Conservation (phyloP, 2,888 invertebrate species). For the Hemistola chrysoprasaria region DNA sequence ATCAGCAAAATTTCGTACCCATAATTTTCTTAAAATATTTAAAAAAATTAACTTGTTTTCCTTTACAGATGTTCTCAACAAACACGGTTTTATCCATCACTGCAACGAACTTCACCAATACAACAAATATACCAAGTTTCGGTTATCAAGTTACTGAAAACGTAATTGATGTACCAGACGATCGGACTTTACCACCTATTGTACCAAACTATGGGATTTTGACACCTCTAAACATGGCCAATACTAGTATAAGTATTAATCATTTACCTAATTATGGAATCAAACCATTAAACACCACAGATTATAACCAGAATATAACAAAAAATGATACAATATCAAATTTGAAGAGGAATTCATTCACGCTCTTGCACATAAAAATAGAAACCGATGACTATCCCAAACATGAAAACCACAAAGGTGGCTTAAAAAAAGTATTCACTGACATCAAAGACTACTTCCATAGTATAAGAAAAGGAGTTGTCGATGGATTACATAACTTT, state of each 20-base stretch:
- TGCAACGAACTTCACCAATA: no score
- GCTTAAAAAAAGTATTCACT: constrained; percentile 29
- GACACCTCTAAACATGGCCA: constrained; percentile 42
- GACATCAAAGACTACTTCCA: constrained; percentile 43
- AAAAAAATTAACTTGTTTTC: no score
- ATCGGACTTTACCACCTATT: constrained; percentile 41
- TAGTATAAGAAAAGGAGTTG: constrained; percentile 40
- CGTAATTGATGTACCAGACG: constrained; percentile 55
- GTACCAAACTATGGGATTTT: constrained; percentile 39
- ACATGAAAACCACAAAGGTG: constrained; percentile 7
- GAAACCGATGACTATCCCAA: constrained; percentile 1
- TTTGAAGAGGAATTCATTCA: constrained; percentile 18
- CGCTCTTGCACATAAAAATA: constrained; percentile 16
- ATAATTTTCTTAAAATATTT: no score
- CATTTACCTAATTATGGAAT: not conserved
- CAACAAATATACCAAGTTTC: constrained; percentile 6
- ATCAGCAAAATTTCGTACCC: no score
- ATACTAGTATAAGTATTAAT: constrained; percentile 16
- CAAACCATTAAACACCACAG: no score
- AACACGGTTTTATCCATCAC: no score
- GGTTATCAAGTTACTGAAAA: constrained; percentile 60
- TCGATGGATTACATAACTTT: constrained; percentile 42
- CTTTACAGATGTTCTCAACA: no score
- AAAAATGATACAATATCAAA: constrained; percentile 7
- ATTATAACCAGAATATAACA: constrained; percentile 7